phyloP scores from a whole-genome alignment of 2,888 invertebrate genomes.

The Parnassius mnemosyne region DNA sequence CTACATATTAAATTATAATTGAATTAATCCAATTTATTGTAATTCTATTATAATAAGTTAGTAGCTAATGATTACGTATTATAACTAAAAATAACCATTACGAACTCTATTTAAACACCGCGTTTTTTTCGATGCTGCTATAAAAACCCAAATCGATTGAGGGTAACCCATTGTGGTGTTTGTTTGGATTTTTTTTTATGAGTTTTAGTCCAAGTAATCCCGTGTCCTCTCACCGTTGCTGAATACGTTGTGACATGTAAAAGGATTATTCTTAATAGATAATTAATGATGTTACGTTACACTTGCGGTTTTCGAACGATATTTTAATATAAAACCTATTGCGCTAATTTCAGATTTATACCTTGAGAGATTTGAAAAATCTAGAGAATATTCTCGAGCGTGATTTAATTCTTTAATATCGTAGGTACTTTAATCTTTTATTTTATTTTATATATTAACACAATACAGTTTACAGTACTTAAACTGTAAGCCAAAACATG shows the following conservation, averaged over 20 bases:
- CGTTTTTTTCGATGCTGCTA: slow-evolving; percentile 31
- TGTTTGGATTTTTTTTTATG: slow-evolving; percentile 69
- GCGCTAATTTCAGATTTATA: too few relatives aligned
- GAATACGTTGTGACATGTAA: slow-evolving; percentile 74
- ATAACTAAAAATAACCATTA: neutral
- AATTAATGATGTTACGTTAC: slow-evolving; percentile 67
- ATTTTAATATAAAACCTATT: neutral
- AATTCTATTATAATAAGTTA: too few relatives aligned
- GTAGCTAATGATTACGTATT: too few relatives aligned
- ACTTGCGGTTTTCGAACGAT: slow-evolving; percentile 39
- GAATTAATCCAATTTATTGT: too few relatives aligned
- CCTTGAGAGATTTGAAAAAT: too few relatives aligned
- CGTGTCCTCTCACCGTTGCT: slow-evolving; percentile 61
- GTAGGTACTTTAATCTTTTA: too few relatives aligned
- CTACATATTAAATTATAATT: too few relatives aligned
- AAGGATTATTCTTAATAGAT: slow-evolving; percentile 78
- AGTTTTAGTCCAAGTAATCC: slow-evolving; percentile 75
- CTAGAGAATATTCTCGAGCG: too few relatives aligned
- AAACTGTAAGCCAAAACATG: too few relatives aligned
- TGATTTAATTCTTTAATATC: too few relatives aligned
- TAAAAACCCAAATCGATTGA: slow-evolving; percentile 49
- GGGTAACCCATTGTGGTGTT: slow-evolving; percentile 68
- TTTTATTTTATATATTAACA: too few relatives aligned
- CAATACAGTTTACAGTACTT: too few relatives aligned
- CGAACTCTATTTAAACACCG: neutral